Evolutionary conservation across 2,797 vertebrate genomes (phyloP), one percentile per base, ranked within the genome.

Genomic region (Gallinago nigripennis): DNA sequence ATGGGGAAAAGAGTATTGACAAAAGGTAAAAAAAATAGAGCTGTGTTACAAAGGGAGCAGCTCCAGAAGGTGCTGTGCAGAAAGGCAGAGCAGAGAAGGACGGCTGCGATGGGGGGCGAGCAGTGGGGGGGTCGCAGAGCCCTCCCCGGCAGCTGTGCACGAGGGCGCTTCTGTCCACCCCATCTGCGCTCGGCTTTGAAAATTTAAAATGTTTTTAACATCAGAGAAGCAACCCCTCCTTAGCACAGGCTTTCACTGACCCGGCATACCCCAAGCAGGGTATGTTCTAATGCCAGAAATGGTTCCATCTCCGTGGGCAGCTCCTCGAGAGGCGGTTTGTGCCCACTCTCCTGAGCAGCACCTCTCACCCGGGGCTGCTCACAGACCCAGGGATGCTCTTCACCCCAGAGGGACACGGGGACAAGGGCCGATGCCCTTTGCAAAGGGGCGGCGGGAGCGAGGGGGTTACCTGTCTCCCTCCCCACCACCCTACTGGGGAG

Each of bases 131-230:
- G 19, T 53, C 43, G 35, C 54, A 86, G 37, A 82, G 60, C 9
- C 30, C 24, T 71, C 13, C 66, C 45, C 45, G 43, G 73, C 63
- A 64, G 80, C 80, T 27, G 35, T 2, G 48, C 37, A 0, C 3
- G 16, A 71, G 63, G 37, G 72, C 31, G 6, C 9, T 80, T 88
- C 33, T 78, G 50, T 73, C 65, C 60, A 16, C 16, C 0, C 5
- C 43, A 66, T 66, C 65, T 25, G 12, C n/a, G 87, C 66, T 92
- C 48, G 63, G 70, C 94, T 96, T 94, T 87, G 95, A 92, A 91
- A 92, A 43, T 56, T 51, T 63, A 37, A 83, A 65, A 51, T 63
- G 75, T 79, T 94, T 88, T 79, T 69, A 85, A 56, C 30, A 15
- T 71, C 60, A 91, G 86, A 92, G 66, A 30, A 86, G 53, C 48